Evolutionary conservation across 1,140 invertebrate species (phyloP).

Genomic region (Ceratina calcarata): DNA sequence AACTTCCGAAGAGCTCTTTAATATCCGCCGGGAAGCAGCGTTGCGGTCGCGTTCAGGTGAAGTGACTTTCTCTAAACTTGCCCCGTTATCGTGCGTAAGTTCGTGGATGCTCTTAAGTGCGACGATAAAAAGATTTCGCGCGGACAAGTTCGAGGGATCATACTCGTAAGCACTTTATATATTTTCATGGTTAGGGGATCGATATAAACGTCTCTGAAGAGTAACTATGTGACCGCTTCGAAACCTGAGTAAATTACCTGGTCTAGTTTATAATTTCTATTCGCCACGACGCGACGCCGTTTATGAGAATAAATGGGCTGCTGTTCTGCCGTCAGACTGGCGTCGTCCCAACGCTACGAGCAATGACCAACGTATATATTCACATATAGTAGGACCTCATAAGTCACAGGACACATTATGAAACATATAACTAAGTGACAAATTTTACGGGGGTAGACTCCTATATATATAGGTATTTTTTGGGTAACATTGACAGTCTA

Average conservation of each 20-base stretch:
- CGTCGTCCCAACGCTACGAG: slow-evolving; percentile 57
- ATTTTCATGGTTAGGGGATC: slow-evolving; percentile 45
- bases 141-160: slow-evolving; percentile 19
- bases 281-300: slow-evolving; percentile 26
- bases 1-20: background rate
- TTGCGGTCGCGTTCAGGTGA: no score
- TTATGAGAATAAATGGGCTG: slow-evolving; percentile 62
- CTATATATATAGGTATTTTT: no score
- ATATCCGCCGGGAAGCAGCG: no score
- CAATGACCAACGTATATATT: slow-evolving; percentile 56
- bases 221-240: slow-evolving; percentile 20
- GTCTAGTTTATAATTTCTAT: slow-evolving; percentile 71
- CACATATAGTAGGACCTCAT: slow-evolving; percentile 2
- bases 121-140: slow-evolving; percentile 38
- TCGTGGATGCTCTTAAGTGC: slow-evolving; percentile 18
- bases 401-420: slow-evolving; percentile 15
- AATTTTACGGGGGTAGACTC: no score
- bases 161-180: slow-evolving; percentile 26
- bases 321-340: slow-evolving; percentile 59
- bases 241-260: slow-evolving; percentile 57
- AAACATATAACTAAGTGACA: no score
- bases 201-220: slow-evolving; percentile 27
- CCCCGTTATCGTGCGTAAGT: slow-evolving; percentile 20
- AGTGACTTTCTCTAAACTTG: background rate
- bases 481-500: no score